phyloP scores from a whole-genome alignment of 2,797 vertebrate species.

The Tenualosa thibaudeaui region DNA sequence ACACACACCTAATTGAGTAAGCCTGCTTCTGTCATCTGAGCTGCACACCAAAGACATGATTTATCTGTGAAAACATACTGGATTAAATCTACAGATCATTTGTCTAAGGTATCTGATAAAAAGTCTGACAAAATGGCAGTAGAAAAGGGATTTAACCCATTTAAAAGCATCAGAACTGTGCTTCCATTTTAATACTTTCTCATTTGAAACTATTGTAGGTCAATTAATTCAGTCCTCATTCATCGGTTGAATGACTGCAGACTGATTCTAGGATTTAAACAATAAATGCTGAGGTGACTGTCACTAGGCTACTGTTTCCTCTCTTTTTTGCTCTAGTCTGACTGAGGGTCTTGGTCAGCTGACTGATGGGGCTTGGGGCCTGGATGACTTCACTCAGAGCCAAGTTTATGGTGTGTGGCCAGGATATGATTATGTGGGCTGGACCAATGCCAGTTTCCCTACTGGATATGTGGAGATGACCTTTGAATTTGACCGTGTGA shows the following conservation, averaged over 20 bases:
- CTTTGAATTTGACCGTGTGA: constrained; percentile 91
- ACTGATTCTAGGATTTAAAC: background rate
- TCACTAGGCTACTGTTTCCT: background rate
- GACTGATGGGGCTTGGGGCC: constrained; percentile 90
- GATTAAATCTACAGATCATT: background rate
- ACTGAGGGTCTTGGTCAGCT: constrained; percentile 92
- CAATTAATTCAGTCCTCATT: background rate
- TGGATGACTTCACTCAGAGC: constrained; percentile 93
- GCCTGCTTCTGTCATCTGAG: background rate
- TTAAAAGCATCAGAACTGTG: background rate
- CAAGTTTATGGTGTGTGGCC: constrained; percentile 90
- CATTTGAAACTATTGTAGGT: background rate
- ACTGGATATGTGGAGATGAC: constrained; percentile 88
- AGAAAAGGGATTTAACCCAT: background rate
- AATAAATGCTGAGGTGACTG: background rate
- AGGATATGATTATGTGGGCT: constrained; percentile 94
- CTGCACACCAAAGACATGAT: background rate
- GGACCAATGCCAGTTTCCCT: constrained; percentile 86
- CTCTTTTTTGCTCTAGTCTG: constrained; percentile 70
- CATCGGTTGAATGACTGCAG: background rate
- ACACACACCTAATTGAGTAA: background rate
- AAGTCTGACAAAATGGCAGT: no score
- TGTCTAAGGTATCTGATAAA: background rate
- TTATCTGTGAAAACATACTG: background rate
- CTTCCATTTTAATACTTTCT: background rate